A percentile compares a stretch with the other conserved stretches of the same genome.
phyloP scores from a whole-genome alignment of 2,113 vertebrate species.

The Salvelinus fontinalis region DNA sequence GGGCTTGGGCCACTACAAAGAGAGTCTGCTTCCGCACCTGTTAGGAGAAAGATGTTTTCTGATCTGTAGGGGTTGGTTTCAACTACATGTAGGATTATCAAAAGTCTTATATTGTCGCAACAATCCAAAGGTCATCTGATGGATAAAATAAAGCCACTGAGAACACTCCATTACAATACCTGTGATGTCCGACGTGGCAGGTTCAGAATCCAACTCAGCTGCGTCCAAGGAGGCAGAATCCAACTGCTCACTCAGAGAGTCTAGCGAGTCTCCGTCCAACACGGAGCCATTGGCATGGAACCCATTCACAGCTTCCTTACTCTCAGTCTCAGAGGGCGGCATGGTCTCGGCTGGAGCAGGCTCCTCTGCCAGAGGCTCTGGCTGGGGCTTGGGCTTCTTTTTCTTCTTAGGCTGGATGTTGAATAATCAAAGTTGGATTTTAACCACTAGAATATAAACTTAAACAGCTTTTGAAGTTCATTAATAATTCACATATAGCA shows the following conservation, averaged over 20 bases:
- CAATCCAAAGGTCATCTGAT: neutral
- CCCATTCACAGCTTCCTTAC: constrained; percentile 82
- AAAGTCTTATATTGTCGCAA: neutral
- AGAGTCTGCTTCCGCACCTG: constrained; percentile 76
- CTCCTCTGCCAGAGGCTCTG: constrained; percentile 64
- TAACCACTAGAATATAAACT: neutral
- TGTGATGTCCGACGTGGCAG: constrained; percentile 65
- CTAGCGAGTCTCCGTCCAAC: constrained; percentile 84
- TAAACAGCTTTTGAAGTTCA: neutral
- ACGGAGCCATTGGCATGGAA: constrained; percentile 86
- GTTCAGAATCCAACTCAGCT: constrained; percentile 83
- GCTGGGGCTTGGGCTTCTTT: constrained; percentile 91
- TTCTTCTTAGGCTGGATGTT: constrained; percentile 86
- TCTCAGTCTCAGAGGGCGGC: constrained; percentile 53
- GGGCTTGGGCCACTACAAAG: constrained; percentile 70
- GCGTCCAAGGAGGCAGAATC: constrained; percentile 87
- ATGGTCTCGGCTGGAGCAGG: constrained; percentile 50
- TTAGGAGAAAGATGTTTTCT: constrained; percentile 18
- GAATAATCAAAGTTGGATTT: constrained; percentile 21
- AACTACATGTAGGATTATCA: neutral
- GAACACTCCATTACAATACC: constrained; percentile 65
- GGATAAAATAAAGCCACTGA: neutral
- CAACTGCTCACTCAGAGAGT: constrained; percentile 91
- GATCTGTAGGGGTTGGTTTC: neutral
- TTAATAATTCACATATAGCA: neutral